Percentiles rank a stretch among this genome's conserved stretches.
These are phyloP conservation scores for Copsychus sechellarum DNA, from an alignment of 2,113 vertebrate genomes.

Conservation along the genomic window DNA sequence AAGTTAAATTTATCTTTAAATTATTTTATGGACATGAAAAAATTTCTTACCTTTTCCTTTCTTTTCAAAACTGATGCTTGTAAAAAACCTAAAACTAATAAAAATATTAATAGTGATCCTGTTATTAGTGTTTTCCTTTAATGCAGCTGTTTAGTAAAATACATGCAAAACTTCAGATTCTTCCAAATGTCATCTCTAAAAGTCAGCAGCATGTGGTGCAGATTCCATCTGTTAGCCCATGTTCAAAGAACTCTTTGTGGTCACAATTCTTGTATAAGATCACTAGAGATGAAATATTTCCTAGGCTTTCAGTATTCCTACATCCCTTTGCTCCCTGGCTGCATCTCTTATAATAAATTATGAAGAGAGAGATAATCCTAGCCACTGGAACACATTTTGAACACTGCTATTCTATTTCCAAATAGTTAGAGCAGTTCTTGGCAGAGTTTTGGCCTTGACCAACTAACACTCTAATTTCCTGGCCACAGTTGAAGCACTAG, in stretches of 20 bases:
- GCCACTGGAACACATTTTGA: background rate
- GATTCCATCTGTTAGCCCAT: background rate
- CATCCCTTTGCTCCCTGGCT: background rate
- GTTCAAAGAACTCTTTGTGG: background rate
- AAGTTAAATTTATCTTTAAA: background rate
- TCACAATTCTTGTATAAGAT: background rate
- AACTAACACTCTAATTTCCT: background rate
- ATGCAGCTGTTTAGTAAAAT: background rate
- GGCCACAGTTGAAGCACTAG: background rate
- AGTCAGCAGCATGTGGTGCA: background rate
- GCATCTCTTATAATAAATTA: background rate
- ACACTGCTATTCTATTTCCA: background rate
- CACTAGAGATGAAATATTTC: background rate
- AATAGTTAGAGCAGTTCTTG: background rate
- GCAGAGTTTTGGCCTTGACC: background rate
- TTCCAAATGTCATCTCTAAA: background rate
- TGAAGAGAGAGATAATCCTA: background rate
- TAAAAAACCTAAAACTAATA: background rate
- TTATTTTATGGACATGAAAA: background rate
- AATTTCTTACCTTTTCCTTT: background rate
- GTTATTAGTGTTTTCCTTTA: background rate
- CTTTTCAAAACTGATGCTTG: background rate
- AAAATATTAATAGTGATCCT: background rate
- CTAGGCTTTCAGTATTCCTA: background rate
- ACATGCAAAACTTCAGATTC: background rate